phyloP scores from a whole-genome alignment of 1,140 invertebrate genomes.

The Colletes gigas region DNA sequence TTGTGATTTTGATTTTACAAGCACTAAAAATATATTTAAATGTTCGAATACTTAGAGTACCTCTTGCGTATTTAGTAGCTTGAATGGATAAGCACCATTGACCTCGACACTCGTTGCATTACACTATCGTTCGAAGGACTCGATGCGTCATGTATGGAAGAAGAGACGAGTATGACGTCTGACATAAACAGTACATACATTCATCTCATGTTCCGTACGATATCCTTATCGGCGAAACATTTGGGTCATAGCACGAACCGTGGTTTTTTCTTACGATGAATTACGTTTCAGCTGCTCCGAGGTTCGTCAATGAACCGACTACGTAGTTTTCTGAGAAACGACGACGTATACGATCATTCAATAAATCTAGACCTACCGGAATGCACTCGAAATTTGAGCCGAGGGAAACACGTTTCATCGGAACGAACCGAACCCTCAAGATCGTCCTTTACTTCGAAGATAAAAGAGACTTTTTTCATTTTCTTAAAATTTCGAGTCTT shows the following conservation, averaged over 20 bases:
- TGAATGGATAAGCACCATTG: neutral
- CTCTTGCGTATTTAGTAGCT: too few species aligned
- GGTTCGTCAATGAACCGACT: constrained; percentile 20
- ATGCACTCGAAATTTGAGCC: neutral
- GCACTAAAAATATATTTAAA: too few species aligned
- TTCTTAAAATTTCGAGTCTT: too few species aligned
- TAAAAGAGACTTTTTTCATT: too few species aligned
- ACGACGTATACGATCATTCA: neutral
- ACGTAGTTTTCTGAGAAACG: constrained; percentile 6
- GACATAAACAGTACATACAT: constrained; percentile 6
- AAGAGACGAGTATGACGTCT: neutral
- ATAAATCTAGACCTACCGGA: neutral
- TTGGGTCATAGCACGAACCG: neutral
- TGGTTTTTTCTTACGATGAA: neutral
- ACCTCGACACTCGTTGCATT: neutral
- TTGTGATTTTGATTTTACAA: too few species aligned
- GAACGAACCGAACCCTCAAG: too few species aligned
- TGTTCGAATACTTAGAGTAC: too few species aligned
- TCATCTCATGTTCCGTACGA: neutral
- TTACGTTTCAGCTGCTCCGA: neutral
- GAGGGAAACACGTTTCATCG: too few species aligned
- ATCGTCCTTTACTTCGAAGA: too few species aligned
- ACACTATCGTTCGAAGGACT: neutral
- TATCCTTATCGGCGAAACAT: constrained; percentile 11
- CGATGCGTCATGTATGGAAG: neutral